These are phyloP conservation scores for Megalurothrips usitatus DNA, from an alignment of 2,888 invertebrate genomes.

Conservation along the genomic window DNA sequence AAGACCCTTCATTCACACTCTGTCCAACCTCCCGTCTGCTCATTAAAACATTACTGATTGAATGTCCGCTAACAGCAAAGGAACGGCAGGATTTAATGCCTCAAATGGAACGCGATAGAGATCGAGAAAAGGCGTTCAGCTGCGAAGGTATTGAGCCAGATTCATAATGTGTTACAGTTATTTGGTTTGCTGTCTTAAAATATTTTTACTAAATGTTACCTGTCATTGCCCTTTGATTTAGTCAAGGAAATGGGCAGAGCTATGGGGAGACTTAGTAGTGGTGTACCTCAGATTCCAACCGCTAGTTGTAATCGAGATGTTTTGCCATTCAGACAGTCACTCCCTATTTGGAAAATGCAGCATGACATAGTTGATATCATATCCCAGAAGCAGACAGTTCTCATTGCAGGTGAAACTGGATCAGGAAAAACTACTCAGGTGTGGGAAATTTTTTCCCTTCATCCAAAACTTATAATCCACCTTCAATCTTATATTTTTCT, in stretches of 20 bases:
- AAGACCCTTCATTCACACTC: constrained; percentile 60
- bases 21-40: constrained; percentile 60
- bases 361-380: constrained; percentile 64
- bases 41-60: constrained; percentile 58
- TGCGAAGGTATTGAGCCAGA: constrained; percentile 6
- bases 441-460: constrained; percentile 29
- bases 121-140: neutral
- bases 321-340: constrained; percentile 56
- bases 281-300: constrained; percentile 61
- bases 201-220: neutral
- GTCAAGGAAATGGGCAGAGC: constrained; percentile 51
- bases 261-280: constrained; percentile 62
- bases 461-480: neutral
- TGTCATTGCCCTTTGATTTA: constrained; percentile 37
- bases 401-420: constrained; percentile 79
- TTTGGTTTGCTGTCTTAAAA: neutral
- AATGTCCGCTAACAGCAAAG: constrained; percentile 62
- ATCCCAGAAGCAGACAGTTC: constrained; percentile 58
- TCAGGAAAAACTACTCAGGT: constrained; percentile 92
- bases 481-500: neutral
- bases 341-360: constrained; percentile 65
- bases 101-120: constrained; percentile 58
- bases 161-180: neutral
- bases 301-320: constrained; percentile 54
- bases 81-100: constrained; percentile 68